Evolutionary conservation across 2,888 invertebrate genomes (phyloP).

Genomic region (Metalampra italica): DNA sequence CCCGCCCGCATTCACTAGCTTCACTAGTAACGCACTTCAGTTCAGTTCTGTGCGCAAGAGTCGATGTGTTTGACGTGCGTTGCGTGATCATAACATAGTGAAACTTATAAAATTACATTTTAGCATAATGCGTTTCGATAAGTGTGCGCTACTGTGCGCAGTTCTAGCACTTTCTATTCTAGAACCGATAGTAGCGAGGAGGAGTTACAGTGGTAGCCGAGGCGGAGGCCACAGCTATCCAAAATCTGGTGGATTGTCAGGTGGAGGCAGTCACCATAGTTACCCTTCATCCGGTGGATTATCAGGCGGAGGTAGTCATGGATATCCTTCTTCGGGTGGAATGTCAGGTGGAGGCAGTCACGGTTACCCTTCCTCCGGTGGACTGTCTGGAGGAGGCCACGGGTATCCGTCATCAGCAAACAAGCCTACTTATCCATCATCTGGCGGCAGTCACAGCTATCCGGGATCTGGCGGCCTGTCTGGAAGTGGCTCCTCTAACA

Average conservation of each 20-base stretch:
- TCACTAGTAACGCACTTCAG: not conserved
- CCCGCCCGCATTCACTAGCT: not conserved
- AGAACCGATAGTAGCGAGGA: conserved; percentile 28
- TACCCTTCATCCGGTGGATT: conserved; percentile 11
- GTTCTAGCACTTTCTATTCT: conserved; percentile 37
- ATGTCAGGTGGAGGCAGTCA: conserved; percentile 27
- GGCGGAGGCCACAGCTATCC: conserved; percentile 41
- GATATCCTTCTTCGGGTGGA: conserved; percentile 24
- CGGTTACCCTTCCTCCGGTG: conserved; percentile 19
- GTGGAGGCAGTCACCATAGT: conserved; percentile 10
- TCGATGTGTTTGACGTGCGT: not conserved
- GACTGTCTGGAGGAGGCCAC: conserved; percentile 21
- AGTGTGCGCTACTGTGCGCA: conserved; percentile 43
- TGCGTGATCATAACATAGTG: not conserved
- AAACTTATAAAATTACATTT: not conserved
- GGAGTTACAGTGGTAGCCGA: conserved; percentile 26
- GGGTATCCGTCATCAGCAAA: conserved; percentile 27
- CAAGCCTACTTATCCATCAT: conserved; percentile 23
- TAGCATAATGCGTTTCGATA: conserved; percentile 34
- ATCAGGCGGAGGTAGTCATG: conserved; percentile 18
- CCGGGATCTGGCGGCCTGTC: conserved; percentile 12
- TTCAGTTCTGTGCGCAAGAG: conserved; percentile 1
- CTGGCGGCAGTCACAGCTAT: conserved; percentile 23
- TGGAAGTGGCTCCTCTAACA: not conserved
- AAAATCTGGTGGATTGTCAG: conserved; percentile 37